These are phyloP conservation scores for Sceliomorpha sp. DNA, from an alignment of 2,888 invertebrate species.

Conservation along the genomic window DNA sequence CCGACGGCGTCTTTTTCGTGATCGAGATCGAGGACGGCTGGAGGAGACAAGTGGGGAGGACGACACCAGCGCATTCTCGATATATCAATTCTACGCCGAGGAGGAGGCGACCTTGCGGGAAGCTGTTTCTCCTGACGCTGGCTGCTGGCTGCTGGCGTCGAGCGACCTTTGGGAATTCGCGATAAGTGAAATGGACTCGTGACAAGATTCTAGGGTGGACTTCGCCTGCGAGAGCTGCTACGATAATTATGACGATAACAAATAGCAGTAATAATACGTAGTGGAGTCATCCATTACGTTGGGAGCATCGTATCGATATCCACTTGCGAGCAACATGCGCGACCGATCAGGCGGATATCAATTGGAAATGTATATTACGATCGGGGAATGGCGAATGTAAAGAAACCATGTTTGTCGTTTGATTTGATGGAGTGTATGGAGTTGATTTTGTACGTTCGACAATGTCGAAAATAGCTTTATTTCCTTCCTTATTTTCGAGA, in stretches of 20 bases:
- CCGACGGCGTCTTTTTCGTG: constrained; percentile 12
- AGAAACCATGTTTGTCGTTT: no score
- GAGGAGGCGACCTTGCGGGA: constrained; percentile 19
- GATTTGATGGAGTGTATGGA: no score
- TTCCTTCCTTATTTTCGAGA: no score
- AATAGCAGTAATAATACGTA: constrained; percentile 19
- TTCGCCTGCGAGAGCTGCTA: background rate
- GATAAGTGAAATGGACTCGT: constrained; percentile 64
- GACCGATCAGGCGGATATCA: no score
- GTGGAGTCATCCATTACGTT: background rate
- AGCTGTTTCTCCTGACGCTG: no score
- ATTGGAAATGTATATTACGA: no score
- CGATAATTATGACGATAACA: constrained; percentile 31
- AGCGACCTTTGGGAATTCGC: constrained; percentile 18
- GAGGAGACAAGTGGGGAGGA: background rate
- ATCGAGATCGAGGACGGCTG: constrained; percentile 15
- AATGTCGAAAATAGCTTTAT: no score
- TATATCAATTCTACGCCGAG: constrained; percentile 66
- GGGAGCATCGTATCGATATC: background rate
- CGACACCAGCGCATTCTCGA: constrained; percentile 48
- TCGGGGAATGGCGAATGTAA: no score
- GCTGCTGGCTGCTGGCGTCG: no score
- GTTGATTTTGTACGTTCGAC: no score
- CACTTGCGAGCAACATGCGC: constrained; percentile 5
- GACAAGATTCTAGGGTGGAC: constrained; percentile 27